Conservation (phyloP, 1,140 invertebrate genomes). For the Papilio polytes region DNA sequence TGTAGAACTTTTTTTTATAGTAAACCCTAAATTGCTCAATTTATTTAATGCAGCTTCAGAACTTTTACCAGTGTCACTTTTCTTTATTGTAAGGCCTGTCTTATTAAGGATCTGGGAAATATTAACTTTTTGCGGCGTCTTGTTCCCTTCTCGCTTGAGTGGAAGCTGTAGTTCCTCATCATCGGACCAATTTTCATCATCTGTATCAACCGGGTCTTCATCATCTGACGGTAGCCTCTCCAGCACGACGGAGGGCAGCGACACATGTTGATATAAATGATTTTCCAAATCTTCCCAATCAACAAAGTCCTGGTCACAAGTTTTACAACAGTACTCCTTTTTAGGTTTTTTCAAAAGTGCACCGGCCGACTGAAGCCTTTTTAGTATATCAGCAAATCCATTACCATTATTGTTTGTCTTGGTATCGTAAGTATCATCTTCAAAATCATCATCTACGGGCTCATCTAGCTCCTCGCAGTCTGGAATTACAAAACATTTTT, state of each 20-base stretch:
- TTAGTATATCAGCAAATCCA: conserved; percentile 66
- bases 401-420: conserved; percentile 54
- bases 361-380: conserved; percentile 66
- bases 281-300: conserved; percentile 69
- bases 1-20: conserved; percentile 71
- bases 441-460: conserved; percentile 42
- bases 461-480: conserved; percentile 49
- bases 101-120: conserved; percentile 75
- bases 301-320: conserved; percentile 65
- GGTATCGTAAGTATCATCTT: conserved; percentile 39
- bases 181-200: conserved; percentile 77
- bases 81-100: conserved; percentile 68
- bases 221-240: conserved; percentile 76
- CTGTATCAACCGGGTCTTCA: conserved; percentile 64
- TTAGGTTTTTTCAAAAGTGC: conserved; percentile 72
- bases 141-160: conserved; percentile 45
- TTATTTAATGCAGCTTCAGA: conserved; percentile 69
- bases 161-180: conserved; percentile 61
- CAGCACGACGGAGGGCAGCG: conserved; percentile 65
- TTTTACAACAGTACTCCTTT: conserved; percentile 67
- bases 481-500: no score
- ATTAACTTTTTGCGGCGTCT: conserved; percentile 73
- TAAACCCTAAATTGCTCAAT: conserved; percentile 75
- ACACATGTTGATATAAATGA: conserved; percentile 74
- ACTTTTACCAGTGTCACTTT: conserved; percentile 55